phyloP scores from a whole-genome alignment of 2,797 vertebrate species.

The Gadopsis bispinosus region DNA sequence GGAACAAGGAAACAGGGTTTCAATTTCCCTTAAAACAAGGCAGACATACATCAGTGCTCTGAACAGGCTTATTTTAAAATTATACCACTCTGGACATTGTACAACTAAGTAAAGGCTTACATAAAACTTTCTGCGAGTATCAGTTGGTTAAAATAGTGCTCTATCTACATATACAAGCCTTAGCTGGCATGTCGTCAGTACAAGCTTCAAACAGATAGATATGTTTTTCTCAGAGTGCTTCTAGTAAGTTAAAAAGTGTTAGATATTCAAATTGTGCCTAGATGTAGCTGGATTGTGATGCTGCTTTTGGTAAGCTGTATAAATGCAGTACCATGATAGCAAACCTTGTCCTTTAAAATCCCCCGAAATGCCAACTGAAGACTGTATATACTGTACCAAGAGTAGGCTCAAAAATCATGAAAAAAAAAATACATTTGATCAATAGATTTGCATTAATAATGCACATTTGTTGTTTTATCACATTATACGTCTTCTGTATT shows the following conservation, averaged over 20 bases:
- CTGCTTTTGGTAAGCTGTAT: conserved; percentile 39
- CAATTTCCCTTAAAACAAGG: conserved; percentile 53
- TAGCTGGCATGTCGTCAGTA: conserved; percentile 75
- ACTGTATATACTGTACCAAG: conserved; percentile 74
- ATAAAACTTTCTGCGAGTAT: conserved; percentile 69
- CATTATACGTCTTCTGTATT: conserved; percentile 37
- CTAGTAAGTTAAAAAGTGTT: conserved; percentile 58
- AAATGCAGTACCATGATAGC: conserved; percentile 77
- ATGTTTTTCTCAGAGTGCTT: conserved; percentile 54
- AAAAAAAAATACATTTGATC: conserved; percentile 46
- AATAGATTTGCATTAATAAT: conserved; percentile 42
- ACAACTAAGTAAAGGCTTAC: conserved; percentile 71
- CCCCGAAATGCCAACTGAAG: conserved; percentile 42
- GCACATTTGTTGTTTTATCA: conserved; percentile 42
- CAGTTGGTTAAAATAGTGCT: conserved; percentile 77
- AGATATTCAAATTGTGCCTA: conserved; percentile 71
- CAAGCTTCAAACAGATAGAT: conserved; percentile 64
- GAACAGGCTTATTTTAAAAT: conserved; percentile 54
- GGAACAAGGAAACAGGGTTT: conserved; percentile 41
- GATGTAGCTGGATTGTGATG: conserved; percentile 30
- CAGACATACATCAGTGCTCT: conserved; percentile 69
- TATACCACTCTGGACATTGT: conserved; percentile 66
- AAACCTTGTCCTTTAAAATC: conserved; percentile 77
- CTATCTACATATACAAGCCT: conserved; percentile 74
- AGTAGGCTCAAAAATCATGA: conserved; percentile 46